These are phyloP conservation scores for Luffia ferchaultella DNA, from an alignment of 2,888 invertebrate species.

Conservation along the genomic window DNA sequence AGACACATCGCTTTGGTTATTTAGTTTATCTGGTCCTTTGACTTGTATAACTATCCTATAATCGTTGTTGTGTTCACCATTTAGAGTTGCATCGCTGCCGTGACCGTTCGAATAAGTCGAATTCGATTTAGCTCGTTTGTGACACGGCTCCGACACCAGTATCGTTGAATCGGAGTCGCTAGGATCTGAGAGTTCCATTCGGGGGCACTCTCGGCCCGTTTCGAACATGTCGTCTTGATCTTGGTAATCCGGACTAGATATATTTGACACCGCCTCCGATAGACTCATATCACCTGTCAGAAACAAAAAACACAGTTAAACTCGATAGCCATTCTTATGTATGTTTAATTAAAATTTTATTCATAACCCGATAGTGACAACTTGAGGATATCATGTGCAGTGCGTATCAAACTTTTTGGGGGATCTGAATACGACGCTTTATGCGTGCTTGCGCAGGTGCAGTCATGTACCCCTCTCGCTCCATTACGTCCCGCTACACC, in stretches of 20 bases:
- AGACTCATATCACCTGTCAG: slow-evolving; percentile 81
- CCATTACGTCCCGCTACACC: too few species aligned
- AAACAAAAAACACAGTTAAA: too few species aligned
- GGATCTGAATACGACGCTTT: too few species aligned
- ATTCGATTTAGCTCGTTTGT: slow-evolving; percentile 58
- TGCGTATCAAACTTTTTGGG: too few species aligned
- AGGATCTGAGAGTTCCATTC: slow-evolving; percentile 87
- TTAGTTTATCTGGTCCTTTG: slow-evolving; percentile 39
- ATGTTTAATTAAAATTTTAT: too few species aligned
- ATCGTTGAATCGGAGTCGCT: slow-evolving; percentile 91
- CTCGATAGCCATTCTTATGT: too few species aligned
- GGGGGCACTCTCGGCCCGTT: slow-evolving; percentile 78
- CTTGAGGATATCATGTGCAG: too few species aligned
- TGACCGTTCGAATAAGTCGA: slow-evolving; percentile 52
- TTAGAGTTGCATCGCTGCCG: slow-evolving; percentile 68
- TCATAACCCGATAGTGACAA: too few species aligned
- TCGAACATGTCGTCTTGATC: slow-evolving; percentile 86
- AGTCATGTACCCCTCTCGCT: too few species aligned
- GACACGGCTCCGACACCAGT: slow-evolving; percentile 80
- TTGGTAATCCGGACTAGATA: slow-evolving; percentile 89
- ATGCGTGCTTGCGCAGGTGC: too few species aligned
- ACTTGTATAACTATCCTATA: slow-evolving; percentile 88
- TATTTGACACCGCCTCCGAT: slow-evolving; percentile 87
- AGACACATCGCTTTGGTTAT: slow-evolving; percentile 37
- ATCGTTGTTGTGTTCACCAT: slow-evolving; percentile 50